Base-by-base conservation (phyloP, 2,888 invertebrate species). In the Cephus runcator region DNA sequence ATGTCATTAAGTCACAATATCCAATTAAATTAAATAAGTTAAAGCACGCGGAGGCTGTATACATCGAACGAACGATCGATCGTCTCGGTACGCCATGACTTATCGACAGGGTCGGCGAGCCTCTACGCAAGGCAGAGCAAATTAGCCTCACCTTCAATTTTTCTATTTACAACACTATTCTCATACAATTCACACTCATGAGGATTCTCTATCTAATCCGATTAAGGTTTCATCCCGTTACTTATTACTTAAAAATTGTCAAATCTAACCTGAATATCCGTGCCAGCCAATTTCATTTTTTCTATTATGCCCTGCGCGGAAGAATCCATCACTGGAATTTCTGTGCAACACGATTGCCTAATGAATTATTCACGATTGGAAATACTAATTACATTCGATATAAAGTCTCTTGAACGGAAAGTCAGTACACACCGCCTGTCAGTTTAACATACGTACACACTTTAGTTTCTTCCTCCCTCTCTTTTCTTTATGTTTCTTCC, bases 191-290 rank as follows among this genome's bases (percentile, higher is more conserved):
- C 82, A 81, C 82, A 86, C 80, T 74, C 77, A 81, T 79, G 83
- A 83, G 83, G 83, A 85, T 85, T 83, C 81, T 82, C 84, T 88
- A 86, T 81, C 87, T 87, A 87, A 85, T 40, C 40, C 76, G 74
- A 73, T 77, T 15, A 69, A 77, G 68, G 34, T 69, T 74, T 56
- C 34, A 56, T 15, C 74, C 73, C 31, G 12, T 33, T 30, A 33
- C n/a, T 69, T 71, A 33, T 73, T 75, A 12, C 1, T 15, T 40
- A 40, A 15, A 40, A 15, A 40, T 40, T 40, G 15, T 40, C 40
- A 40, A 40, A 40, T 15, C 40, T 40, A 40, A 15, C 40, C 15
- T 40, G 15, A 40, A 40, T 4, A 15, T 40, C 40, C 56, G 23
- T 35, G 76, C 73, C 75, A 73, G 74, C 15, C 40, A 40, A 40